Evolutionary conservation across 2,888 invertebrate species (phyloP).

Genomic region (Pristionchus maxplancki): DNA sequence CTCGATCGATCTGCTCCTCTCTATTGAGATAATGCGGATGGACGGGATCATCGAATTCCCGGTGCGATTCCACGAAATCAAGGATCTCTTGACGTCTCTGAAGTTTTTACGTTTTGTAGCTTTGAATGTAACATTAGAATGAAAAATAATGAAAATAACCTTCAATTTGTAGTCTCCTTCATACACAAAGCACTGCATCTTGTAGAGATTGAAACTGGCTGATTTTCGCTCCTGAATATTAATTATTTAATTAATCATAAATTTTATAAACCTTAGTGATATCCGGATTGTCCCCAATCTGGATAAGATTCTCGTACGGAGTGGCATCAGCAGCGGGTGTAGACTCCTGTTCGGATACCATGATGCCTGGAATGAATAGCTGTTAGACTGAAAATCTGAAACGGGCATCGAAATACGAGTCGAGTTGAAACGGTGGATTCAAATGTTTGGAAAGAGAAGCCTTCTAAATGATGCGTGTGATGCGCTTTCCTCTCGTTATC

Average conservation of each 20-base stretch:
- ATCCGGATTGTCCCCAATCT: slow-evolving; percentile 8
- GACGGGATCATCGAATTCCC: slow-evolving; percentile 74
- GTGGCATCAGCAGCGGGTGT: neutral
- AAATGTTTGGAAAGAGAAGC: too few species aligned
- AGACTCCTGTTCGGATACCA: neutral
- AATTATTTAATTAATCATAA: neutral
- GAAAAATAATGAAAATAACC: neutral
- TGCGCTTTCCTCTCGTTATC: neutral
- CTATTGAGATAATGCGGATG: slow-evolving; percentile 77
- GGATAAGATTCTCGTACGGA: neutral
- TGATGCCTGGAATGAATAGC: neutral
- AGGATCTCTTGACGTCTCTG: slow-evolving; percentile 70
- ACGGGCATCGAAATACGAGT: neutral
- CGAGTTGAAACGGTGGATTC: too few species aligned
- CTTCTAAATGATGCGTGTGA: neutral
- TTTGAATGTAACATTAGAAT: neutral
- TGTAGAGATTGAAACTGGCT: slow-evolving; percentile 38
- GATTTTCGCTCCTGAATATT: neutral
- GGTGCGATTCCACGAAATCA: slow-evolving; percentile 8
- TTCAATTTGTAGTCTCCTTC: neutral
- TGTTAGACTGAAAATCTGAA: neutral
- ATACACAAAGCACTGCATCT: slow-evolving; percentile 36
- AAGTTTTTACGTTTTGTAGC: slow-evolving; percentile 31
- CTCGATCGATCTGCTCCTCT: slow-evolving; percentile 77
- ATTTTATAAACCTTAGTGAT: slow-evolving; percentile 55